Evolutionary conservation across 2,888 invertebrate genomes (phyloP), one percentile per base, ranked within the genome.

Genomic region (Fragum sueziense): DNA sequence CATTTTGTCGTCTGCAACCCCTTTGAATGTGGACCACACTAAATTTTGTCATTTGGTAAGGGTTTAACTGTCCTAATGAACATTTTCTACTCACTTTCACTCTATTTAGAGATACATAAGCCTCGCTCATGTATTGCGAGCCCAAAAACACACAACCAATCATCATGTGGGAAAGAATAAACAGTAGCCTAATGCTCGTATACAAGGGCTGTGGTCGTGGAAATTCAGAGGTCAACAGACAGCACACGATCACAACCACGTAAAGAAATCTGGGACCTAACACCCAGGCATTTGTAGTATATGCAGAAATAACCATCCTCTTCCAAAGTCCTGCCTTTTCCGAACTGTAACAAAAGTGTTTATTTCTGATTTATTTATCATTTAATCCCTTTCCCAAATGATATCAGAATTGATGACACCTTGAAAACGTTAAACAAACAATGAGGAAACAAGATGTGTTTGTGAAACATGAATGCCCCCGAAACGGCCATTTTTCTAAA

Each of bases 261-360:
- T 85, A 86, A 69, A 88, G 59, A 3, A 84, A 34, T 22, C 86
- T 72, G 4, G 86, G 86, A n/a, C 86, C 86, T 6, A 86, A 29
- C 6, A 82, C 74, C 88, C 88, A 88, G 27, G 73, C 67, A 25
- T 73, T 73, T 1, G 76, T 73, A 6, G 75, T 59, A 14, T 74
- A n/a, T 1, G 37, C 37, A 22, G 65, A 41, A 9, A 65, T 41
- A 0, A 65, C 68, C 54, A 70, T 74, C 11, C 80, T 69, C 25
- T 54, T 34, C 79, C 72, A 76, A 11, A 82, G 65, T 62, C 67
- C 67, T 22, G 27, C 51, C 27, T 61, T 70, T 61, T 65, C 65
- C 1, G 9, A 7, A 41, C 65, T 65, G 65, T 20, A 65, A 65
- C 25, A 17, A 33, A 33, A 62, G n/a, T n/a, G n/a, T n/a, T n/a